Base-by-base conservation (phyloP, 1,140 invertebrate genomes). In the Pemphigus obesinymphae region DNA sequence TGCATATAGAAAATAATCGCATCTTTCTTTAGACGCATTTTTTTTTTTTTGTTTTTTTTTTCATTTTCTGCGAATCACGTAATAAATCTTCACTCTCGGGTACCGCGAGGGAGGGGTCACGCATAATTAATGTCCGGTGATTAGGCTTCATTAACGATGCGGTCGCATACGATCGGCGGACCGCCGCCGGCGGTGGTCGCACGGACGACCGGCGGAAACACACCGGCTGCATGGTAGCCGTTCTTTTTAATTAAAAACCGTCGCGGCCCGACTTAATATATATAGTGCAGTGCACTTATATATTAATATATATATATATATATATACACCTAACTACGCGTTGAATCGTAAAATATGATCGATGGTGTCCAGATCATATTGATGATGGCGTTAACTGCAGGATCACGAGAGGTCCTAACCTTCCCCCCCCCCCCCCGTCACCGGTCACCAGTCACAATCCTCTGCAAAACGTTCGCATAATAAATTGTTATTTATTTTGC, bases 81-180 rank as follows among this genome's bases (percentile, higher is more conserved):
- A 45, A 72, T 72, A 72, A 72, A 72, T 72, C 68, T 45, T n/a
- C n/a, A n/a, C 3, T 10, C 0, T 11, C 13, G 15, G 34, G 15
- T 3, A 11, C 15, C 1, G 15, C n/a, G 1, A 15, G 37, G 6
- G 17, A 26, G 68, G 68, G 23, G 43, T 7, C 20, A 37, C 61
- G 31, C 37, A 66, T 72, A 72, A 75, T 75, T 75, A 75, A 75
- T 75, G 72, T 31, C 26, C 8, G 72, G 29, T 75, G 53, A 75
- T 75, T 75, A 75, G 72, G 72, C 53, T 75, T 75, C 72, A 48
- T 75, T 75, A 75, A 75, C 72, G 43, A n/a, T 13, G 11, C 40
- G 37, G 10, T 72, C 68, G 68, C n/a, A n/a, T 43, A 26, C 68
- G 26, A 11, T 34, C 26, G 13, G 11, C 70, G 70, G n/a, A n/a